These are phyloP conservation scores for Chelonus formosanus DNA, from an alignment of 2,888 invertebrate species.

Conservation along the genomic window DNA sequence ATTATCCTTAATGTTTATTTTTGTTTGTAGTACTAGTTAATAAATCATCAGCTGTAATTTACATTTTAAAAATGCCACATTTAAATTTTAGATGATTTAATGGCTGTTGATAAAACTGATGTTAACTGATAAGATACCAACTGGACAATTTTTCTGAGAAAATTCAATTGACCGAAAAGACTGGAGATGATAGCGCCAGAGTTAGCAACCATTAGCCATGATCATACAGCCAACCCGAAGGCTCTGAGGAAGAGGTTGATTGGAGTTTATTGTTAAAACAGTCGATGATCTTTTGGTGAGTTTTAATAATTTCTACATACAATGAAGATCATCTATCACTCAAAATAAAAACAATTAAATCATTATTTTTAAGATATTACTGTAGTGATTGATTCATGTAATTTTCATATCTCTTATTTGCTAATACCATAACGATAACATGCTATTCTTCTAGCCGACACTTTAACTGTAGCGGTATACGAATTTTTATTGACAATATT, in stretches of 20 bases:
- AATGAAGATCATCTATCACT: not conserved
- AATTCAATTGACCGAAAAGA: not conserved
- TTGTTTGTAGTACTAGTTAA: no score
- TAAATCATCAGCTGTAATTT: no score
- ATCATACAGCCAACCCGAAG: conserved; percentile 5
- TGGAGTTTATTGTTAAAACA: conserved; percentile 5
- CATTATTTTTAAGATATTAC: not conserved
- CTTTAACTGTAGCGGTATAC: conserved; percentile 9
- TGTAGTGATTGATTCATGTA: not conserved
- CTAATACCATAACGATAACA: conserved; percentile 8
- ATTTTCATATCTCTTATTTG: conserved; percentile 1
- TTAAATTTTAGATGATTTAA: no score
- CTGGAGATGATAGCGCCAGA: not conserved
- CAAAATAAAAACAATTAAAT: not conserved
- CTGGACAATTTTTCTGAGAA: not conserved
- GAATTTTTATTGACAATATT: conserved; percentile 21
- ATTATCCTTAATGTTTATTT: no score
- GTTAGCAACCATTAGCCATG: conserved; percentile 9
- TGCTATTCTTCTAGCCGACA: conserved; percentile 12
- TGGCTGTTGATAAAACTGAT: not conserved
- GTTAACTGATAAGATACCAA: not conserved
- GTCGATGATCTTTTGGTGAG: conserved; percentile 20
- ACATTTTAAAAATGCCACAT: no score
- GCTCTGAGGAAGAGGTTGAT: conserved; percentile 13
- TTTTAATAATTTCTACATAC: not conserved